phyloP scores from a whole-genome alignment of 2,888 invertebrate species.

The Mantis religiosa region DNA sequence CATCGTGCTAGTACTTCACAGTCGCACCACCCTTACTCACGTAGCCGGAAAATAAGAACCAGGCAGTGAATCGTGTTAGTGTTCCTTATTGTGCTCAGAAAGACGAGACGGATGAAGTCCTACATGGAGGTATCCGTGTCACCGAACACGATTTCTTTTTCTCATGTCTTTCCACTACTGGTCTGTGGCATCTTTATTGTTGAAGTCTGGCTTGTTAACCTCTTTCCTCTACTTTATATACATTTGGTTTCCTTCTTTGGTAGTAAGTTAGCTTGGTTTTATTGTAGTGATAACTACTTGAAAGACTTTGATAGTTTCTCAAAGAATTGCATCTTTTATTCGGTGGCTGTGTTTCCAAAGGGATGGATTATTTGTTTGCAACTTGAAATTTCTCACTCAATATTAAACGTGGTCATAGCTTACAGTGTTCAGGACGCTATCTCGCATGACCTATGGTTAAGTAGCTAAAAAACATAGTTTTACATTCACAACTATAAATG shows the following conservation, averaged over 20 bases:
- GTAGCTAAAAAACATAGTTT: no score
- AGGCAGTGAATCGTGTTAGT: neutral
- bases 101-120: no score
- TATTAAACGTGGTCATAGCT: no score
- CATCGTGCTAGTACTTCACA: neutral
- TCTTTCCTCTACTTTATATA: neutral
- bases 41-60: neutral
- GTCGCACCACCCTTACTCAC: neutral
- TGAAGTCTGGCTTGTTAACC: neutral
- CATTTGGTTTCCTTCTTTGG: neutral
- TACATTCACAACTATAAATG: no score
- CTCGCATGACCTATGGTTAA: no score
- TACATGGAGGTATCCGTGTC: no score
- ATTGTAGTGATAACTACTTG: neutral
- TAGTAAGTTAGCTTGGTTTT: neutral
- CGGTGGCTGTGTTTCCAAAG: no score
- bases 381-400: no score
- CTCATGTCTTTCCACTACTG: neutral
- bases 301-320: no score
- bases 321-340: no score
- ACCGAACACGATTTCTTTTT: neutral
- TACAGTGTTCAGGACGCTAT: no score
- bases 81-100: neutral
- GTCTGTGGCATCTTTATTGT: neutral
- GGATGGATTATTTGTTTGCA: no score